phyloP scores from a whole-genome alignment of 2,113 vertebrate genomes.

The Scalopus aquaticus region DNA sequence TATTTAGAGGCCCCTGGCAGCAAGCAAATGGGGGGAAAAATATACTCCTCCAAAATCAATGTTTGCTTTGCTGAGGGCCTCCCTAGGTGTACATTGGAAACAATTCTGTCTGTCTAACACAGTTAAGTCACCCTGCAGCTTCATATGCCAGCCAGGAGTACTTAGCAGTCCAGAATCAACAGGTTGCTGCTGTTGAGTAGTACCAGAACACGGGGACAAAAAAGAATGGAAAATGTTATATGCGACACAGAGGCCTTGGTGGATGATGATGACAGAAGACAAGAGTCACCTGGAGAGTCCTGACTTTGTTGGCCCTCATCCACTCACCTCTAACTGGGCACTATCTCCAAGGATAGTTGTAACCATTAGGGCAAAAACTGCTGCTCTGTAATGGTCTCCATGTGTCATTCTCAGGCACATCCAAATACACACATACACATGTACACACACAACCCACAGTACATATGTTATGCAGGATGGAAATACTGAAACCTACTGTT shows the following conservation, averaged over 20 bases:
- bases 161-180: conserved; percentile 84
- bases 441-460: neutral
- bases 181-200: conserved; percentile 76
- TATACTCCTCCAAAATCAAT: conserved; percentile 85
- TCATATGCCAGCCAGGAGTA: conserved; percentile 79
- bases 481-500: neutral
- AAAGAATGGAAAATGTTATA: conserved; percentile 73
- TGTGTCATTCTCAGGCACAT: neutral
- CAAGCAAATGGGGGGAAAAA: conserved; percentile 71
- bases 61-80: conserved; percentile 88
- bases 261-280: conserved; percentile 61
- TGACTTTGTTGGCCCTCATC: neutral
- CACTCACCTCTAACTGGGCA: neutral
- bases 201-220: conserved; percentile 66
- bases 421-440: neutral
- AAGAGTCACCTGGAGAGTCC: neutral
- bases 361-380: neutral
- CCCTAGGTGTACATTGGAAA: conserved; percentile 87
- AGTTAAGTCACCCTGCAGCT: conserved; percentile 82
- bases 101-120: conserved; percentile 86
- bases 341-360: neutral
- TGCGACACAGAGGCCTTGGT: conserved; percentile 37
- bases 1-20: conserved; percentile 86
- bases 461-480: neutral
- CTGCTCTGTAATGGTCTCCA: neutral